Evolutionary conservation across 2,888 invertebrate species (phyloP).

Genomic region (Drosophila lacicola): DNA sequence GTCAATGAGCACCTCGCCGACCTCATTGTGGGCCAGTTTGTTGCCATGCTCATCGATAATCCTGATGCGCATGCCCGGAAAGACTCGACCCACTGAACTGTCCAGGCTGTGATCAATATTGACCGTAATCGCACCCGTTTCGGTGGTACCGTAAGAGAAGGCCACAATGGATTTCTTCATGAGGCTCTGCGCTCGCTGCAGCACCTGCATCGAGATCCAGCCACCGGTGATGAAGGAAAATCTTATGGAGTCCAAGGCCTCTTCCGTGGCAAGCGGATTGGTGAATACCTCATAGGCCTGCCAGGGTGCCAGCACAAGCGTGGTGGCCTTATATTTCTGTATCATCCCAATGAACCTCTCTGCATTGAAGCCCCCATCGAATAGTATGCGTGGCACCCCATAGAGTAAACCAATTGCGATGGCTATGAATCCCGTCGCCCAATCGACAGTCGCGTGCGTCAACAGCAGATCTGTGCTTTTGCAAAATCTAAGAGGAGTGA

Average conservation of each 20-base stretch:
- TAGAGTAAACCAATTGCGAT: slow-evolving; percentile 29
- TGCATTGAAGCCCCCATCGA: slow-evolving; percentile 51
- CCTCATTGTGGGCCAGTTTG: slow-evolving; percentile 56
- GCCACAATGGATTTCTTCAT: slow-evolving; percentile 35
- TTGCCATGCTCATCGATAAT: slow-evolving; percentile 72
- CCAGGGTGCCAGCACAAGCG: slow-evolving; percentile 56
- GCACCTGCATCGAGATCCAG: slow-evolving; percentile 37
- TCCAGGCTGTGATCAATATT: slow-evolving; percentile 41
- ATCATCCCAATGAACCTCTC: slow-evolving; percentile 50
- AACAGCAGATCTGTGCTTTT: slow-evolving; percentile 49
- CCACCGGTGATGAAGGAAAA: slow-evolving; percentile 55
- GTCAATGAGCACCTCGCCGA: slow-evolving; percentile 75
- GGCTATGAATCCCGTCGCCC: slow-evolving; percentile 64
- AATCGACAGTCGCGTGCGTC: slow-evolving; percentile 69
- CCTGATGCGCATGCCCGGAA: slow-evolving; percentile 52
- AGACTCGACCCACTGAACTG: slow-evolving; percentile 67
- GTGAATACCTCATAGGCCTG: slow-evolving; percentile 52
- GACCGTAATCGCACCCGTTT: slow-evolving; percentile 49
- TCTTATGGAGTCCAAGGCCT: slow-evolving; percentile 25
- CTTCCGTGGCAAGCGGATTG: slow-evolving; percentile 43
- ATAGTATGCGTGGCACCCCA: slow-evolving; percentile 56
- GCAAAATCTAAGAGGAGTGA: slow-evolving; percentile 24
- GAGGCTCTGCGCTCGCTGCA: slow-evolving; percentile 39
- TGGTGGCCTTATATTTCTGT: slow-evolving; percentile 54
- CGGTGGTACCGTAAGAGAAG: slow-evolving; percentile 61